Evolutionary conservation across 2,113 vertebrate genomes (phyloP), one percentile per base, ranked within the genome.

Genomic region (Dasypus novemcinctus): DNA sequence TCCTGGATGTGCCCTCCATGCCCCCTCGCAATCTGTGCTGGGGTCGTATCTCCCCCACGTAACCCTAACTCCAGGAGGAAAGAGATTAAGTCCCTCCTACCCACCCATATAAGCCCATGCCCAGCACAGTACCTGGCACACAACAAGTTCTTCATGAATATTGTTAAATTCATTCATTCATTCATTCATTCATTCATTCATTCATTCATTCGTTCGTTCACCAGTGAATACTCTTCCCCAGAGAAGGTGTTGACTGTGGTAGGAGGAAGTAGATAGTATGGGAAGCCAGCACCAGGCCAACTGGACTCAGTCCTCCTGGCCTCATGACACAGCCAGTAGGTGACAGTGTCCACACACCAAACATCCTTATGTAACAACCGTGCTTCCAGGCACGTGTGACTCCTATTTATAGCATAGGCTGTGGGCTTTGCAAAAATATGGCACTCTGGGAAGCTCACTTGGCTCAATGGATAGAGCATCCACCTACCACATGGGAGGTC

Each of bases 61-160:
- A 87, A 64, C 43, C 76, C 52, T 64, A 52, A 86, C 23, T 78
- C 54, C 18, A 63, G 59, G 52, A 95, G 61, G 52, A 81, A 71
- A 33, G 25, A 68, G 23, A 43, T 69, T 25, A 63, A 23, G 54
- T 18, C 29, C 17, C 21, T 36, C 63, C 41, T 84, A 41, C 21
- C 71, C 36, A 49, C 7, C 12, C 49, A 4, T 5, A 61, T 33
- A 5, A 0, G 38, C 57, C 38, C 46, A 33, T 5, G 10, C 33
- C n/a, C 66, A 82, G 12, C 17, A 63, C 4, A 41, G 13, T 69
- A n/a, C 33, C 63, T 46, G 29, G 7, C 13, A 3, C 61, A 43
- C 38, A 59, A 29, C 2, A 59, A 14, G 25, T 6, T 76, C 59
- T 69, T 66, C 5, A 59, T 29, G n/a, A 81, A 74, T 43, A 69